Evolutionary conservation across 2,888 invertebrate species (phyloP).

Genomic region (Spatulosminthurus flaviceps): DNA sequence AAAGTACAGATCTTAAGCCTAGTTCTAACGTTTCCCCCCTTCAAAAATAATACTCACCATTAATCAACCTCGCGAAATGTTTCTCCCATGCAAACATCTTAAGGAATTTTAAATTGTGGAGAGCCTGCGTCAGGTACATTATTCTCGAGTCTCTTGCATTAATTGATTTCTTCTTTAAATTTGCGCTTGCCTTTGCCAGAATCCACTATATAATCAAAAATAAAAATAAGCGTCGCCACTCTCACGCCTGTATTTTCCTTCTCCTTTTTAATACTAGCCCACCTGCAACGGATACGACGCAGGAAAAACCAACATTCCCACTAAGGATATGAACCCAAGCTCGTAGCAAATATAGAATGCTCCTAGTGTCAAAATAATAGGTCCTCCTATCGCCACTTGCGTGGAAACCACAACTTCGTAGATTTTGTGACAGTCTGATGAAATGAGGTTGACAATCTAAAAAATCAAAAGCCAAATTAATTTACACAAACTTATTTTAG

Average conservation of each 20-base stretch:
- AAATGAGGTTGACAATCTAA: slow-evolving; percentile 71
- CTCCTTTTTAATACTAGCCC: slow-evolving; percentile 55
- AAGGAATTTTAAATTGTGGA: slow-evolving; percentile 72
- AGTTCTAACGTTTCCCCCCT: neutral
- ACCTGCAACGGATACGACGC: slow-evolving; percentile 71
- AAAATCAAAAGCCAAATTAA: neutral
- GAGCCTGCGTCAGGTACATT: slow-evolving; percentile 70
- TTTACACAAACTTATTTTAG: neutral
- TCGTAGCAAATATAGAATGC: slow-evolving; percentile 69
- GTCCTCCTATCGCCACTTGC: slow-evolving; percentile 70
- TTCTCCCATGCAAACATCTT: slow-evolving; percentile 76
- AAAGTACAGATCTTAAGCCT: neutral
- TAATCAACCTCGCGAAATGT: slow-evolving; percentile 69
- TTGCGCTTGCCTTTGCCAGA: slow-evolving; percentile 67
- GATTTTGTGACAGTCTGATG: slow-evolving; percentile 70
- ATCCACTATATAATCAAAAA: slow-evolving; percentile 66
- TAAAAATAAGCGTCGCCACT: neutral
- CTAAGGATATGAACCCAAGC: slow-evolving; percentile 69
- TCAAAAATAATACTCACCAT: slow-evolving; percentile 10
- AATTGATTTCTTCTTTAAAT: slow-evolving; percentile 65
- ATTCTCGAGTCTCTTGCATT: slow-evolving; percentile 67
- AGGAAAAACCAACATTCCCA: slow-evolving; percentile 69
- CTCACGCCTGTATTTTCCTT: neutral
- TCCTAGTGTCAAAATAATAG: slow-evolving; percentile 68
- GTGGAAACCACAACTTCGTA: slow-evolving; percentile 70